Evolutionary conservation across 2,888 invertebrate genomes (phyloP).

Genomic region (Panopea generosa): DNA sequence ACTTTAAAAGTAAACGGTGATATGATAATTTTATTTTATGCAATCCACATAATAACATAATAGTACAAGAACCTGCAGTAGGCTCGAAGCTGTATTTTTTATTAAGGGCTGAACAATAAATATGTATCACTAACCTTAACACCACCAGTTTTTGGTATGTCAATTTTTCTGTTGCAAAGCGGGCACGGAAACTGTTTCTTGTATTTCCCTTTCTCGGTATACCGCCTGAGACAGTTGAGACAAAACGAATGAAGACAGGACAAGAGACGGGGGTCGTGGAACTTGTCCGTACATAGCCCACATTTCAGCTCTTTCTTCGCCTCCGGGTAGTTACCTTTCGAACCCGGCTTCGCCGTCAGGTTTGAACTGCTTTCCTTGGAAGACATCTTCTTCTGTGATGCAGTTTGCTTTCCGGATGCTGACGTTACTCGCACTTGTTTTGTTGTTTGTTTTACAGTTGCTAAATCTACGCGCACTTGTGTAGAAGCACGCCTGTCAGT

Average conservation of each 20-base stretch:
- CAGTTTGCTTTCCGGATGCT: not conserved
- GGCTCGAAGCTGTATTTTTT: too few relatives aligned
- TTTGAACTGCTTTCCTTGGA: not conserved
- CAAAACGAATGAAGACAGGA: slow-evolving; percentile 63
- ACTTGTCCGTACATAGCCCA: slow-evolving; percentile 56
- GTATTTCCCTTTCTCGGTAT: slow-evolving; percentile 58
- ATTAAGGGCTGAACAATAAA: too few relatives aligned
- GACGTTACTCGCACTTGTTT: too few relatives aligned
- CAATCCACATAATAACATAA: too few relatives aligned
- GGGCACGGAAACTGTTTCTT: slow-evolving; percentile 59
- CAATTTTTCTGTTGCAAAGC: slow-evolving; percentile 54
- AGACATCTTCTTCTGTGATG: not conserved
- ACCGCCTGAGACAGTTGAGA: slow-evolving; percentile 51
- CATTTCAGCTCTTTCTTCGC: slow-evolving; percentile 57
- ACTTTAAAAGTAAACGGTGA: too few relatives aligned
- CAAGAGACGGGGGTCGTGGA: slow-evolving; percentile 54
- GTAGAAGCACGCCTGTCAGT: not conserved
- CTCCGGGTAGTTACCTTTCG: slow-evolving; percentile 13
- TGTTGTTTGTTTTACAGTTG: too few relatives aligned
- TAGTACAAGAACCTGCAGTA: too few relatives aligned
- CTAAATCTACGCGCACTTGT: too few relatives aligned
- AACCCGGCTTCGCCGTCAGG: not conserved
- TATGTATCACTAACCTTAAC: slow-evolving; percentile 53
- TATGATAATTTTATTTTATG: too few relatives aligned
- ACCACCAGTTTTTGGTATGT: slow-evolving; percentile 61